Evolutionary conservation across 2,888 invertebrate species (phyloP), one percentile per base, ranked within the genome.

Genomic region (Cryptus armator): DNA sequence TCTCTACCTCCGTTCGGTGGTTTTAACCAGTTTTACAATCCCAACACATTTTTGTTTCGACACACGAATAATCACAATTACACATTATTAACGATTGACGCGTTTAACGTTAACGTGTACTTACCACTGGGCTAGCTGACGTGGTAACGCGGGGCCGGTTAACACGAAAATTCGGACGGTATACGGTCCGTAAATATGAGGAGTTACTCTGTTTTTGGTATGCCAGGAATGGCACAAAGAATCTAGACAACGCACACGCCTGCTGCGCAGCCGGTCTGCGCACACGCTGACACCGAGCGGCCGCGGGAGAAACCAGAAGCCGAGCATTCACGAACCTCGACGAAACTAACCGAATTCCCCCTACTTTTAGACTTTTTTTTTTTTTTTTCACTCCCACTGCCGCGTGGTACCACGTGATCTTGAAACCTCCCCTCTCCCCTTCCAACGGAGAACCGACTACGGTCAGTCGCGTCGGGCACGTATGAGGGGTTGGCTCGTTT

Each of bases 161-260:
- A 90, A 90, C 91, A 89, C 92, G 89, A 91, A 37, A 93, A 94
- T 93, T 93, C 92, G 92, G 92, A 92, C 92, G 92, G 90, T 91
- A 94, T 93, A 92, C 92, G 92, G 92, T 93, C 93, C 92, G 94
- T 93, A 94, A 94, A 94, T 94, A 94, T 93, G 93, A 93, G 92
- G 91, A 90, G 91, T 92, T 92, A 94, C 94, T 94, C 94, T 94
- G 94, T 94, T 95, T 94, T 94, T 97, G 97, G 98, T 97, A 98
- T 98, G 97, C 97, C 96, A 97, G 97, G 98, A 98, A 98, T 98
- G 98, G 97, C 97, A 97, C 97, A 98, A 98, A 97, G 98, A 98
- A 98, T 98, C 97, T 96, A 96, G 97, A 97, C 97, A 97, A 98
- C 97, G 97, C 97, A 97, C 95, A 96, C 96, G 96, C 95, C 96